A percentile compares a stretch with the other conserved stretches of the same genome.
Conservation (phyloP, 2,888 invertebrate species). For the Leucophenga montana region DNA sequence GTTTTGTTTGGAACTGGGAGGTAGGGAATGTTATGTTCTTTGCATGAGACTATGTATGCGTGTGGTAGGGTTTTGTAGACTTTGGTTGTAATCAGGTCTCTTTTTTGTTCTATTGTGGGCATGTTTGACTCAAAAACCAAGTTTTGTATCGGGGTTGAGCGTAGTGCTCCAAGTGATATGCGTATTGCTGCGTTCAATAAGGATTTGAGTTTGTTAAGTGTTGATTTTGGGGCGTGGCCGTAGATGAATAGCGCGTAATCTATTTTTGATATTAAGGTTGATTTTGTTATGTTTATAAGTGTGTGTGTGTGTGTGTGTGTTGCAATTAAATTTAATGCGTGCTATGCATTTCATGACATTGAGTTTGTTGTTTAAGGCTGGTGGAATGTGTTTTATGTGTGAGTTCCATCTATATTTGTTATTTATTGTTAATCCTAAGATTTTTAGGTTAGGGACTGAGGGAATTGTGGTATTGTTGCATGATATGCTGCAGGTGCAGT, state of each 20-base stretch:
- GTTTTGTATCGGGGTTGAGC: neutral
- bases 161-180: neutral
- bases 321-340: neutral
- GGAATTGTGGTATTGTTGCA: conserved; percentile 19
- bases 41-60: neutral
- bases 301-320: neutral
- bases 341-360: conserved; percentile 1
- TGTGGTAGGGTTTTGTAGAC: neutral
- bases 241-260: neutral
- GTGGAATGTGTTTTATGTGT: conserved; percentile 25
- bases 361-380: conserved; percentile 18
- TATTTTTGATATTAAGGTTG: neutral
- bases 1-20: too few species aligned
- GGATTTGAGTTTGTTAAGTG: neutral
- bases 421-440: conserved; percentile 32
- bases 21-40: neutral
- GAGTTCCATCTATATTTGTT: conserved; percentile 33
- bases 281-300: neutral
- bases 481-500: conserved; percentile 20
- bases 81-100: neutral
- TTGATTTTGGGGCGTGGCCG: neutral
- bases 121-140: neutral
- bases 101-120: neutral
- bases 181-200: neutral
- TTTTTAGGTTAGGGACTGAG: conserved; percentile 28